phyloP scores from a whole-genome alignment of 1,140 invertebrate genomes.

The Brachionus manjavacas region DNA sequence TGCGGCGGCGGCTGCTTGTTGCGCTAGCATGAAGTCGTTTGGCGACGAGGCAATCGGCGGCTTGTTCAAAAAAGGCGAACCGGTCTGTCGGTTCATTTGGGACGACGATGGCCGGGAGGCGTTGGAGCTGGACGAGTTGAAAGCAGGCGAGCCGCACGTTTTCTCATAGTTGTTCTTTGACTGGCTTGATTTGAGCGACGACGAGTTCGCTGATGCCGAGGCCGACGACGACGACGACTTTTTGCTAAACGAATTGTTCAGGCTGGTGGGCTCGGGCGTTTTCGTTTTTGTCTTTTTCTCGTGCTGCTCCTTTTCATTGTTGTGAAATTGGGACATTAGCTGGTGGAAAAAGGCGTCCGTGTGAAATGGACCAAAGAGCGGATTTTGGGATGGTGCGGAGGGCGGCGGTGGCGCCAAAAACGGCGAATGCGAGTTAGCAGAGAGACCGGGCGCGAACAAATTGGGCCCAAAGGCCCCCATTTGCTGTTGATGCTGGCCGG shows the following conservation, averaged over 20 bases:
- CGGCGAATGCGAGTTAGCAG: neutral
- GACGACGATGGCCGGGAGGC: neutral
- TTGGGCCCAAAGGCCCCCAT: neutral
- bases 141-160: neutral
- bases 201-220: too few species aligned
- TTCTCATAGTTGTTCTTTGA: neutral
- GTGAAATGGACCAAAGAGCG: neutral
- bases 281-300: neutral
- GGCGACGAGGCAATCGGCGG: neutral
- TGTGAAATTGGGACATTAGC: conserved; percentile 16
- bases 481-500: neutral
- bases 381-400: neutral
- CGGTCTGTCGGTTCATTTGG: neutral
- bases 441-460: neutral
- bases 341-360: conserved; percentile 23
- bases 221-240: conserved; percentile 2
- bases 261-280: neutral
- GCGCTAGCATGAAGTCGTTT: neutral
- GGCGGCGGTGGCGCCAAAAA: neutral
- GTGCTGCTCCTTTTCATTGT: neutral
- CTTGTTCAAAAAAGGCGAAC: conserved; percentile 5
- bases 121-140: neutral
- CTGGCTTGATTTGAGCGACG: neutral
- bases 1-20: neutral
- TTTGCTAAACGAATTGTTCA: conserved; percentile 2